A percentile compares a stretch with the other conserved stretches of the same genome.
These are phyloP conservation scores for Crypturellus undulatus DNA, from an alignment of 2,113 vertebrate genomes.

Conservation along the genomic window DNA sequence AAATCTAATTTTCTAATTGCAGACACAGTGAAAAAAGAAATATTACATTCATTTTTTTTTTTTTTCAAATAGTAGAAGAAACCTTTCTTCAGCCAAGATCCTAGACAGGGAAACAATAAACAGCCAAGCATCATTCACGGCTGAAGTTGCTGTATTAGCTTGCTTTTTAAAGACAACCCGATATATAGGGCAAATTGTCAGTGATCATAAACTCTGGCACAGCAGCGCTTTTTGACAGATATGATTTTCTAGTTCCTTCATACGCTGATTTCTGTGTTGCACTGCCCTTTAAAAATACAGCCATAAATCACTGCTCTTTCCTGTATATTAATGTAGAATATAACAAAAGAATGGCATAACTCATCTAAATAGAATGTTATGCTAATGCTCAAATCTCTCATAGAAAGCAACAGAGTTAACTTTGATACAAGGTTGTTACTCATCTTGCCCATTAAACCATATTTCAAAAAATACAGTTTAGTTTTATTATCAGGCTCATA, in stretches of 20 bases:
- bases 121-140: neutral
- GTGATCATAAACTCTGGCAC: slow-evolving; percentile 9
- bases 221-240: slow-evolving; percentile 9
- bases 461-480: slow-evolving; percentile 20
- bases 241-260: slow-evolving; percentile 45
- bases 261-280: neutral
- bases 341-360: slow-evolving; percentile 6
- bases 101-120: slow-evolving; percentile 13
- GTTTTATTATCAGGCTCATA: slow-evolving; percentile 8
- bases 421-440: slow-evolving; percentile 32
- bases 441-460: slow-evolving; percentile 32
- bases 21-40: neutral
- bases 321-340: slow-evolving; percentile 23
- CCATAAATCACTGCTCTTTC: slow-evolving; percentile 55
- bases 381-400: slow-evolving; percentile 28
- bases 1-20: neutral
- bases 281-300: slow-evolving; percentile 42
- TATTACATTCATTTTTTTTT: neutral
- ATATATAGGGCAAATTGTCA: neutral
- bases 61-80: neutral
- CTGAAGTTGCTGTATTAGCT: slow-evolving; percentile 25
- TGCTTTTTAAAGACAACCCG: slow-evolving; percentile 50
- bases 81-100: neutral
- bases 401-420: slow-evolving; percentile 41
- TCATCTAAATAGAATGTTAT: slow-evolving; percentile 56